phyloP scores from a whole-genome alignment of 2,888 invertebrate genomes.

The Clitarchus hookeri region DNA sequence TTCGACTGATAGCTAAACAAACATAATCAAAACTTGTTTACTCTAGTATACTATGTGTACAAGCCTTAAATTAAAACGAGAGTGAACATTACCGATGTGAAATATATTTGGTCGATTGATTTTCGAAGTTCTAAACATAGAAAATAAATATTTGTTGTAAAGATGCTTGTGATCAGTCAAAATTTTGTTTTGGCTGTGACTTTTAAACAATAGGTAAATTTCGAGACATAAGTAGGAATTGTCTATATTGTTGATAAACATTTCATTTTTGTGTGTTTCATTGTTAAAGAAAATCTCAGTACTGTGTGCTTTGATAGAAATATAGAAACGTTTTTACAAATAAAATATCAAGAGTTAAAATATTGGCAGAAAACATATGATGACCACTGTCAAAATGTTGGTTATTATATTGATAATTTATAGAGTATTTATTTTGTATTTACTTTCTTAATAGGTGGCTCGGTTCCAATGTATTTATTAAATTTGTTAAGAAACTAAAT shows the following conservation, averaged over 20 bases:
- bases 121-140: background rate
- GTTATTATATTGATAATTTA: no score
- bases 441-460: no score
- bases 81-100: background rate
- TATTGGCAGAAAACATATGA: no score
- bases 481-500: no score
- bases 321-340: no score
- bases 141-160: background rate
- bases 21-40: background rate
- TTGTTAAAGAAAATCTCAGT: background rate
- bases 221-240: background rate
- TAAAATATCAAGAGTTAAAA: no score
- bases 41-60: background rate
- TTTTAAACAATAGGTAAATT: background rate
- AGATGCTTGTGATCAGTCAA: background rate
- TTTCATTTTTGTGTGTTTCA: background rate
- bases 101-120: background rate
- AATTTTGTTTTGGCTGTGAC: background rate
- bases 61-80: background rate
- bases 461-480: no score
- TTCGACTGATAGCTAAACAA: no score
- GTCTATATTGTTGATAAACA: background rate
- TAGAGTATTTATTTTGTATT: no score
- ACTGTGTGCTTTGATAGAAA: no score
- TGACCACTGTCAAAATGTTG: no score